Base-by-base conservation (phyloP, 2,797 vertebrate genomes). In the Poeciliopsis infans region DNA sequence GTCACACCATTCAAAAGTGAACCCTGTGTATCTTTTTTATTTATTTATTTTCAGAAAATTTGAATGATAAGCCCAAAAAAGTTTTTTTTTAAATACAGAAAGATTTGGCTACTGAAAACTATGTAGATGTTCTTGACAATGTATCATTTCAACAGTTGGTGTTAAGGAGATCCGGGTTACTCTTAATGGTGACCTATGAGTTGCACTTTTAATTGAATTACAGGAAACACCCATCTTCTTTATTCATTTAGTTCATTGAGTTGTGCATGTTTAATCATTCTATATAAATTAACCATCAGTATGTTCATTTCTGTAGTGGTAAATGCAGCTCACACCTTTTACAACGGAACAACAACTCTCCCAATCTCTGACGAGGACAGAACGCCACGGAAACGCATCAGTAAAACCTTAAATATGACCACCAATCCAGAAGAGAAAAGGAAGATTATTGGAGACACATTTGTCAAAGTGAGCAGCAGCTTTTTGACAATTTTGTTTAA, bases 391-490 rank as follows among this genome's bases (percentile, higher is more conserved):
- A 99, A 99, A 92, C 97, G 98, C 89, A 99, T 99, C 78, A 99
- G 98, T 95, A 99, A 99, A 92, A 99, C 98, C 0, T 92, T 99
- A 80, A 99, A 99, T 85, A 99, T 99, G 98, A 99, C 98, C 31
- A 99, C 98, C 83, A 99, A 98, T 94, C 98, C 98, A 0, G 98
- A 99, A 77, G 98, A 99, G 90, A 99, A 99, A 87, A 96, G 98
- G 59, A 99, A 99, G 95, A 99, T 99, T 69, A 99, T 99, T 15
- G 98, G 98, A 2, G 98, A 99, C 91, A 99, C 98, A 1, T 99
- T 99, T 85, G 98, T 99, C 70, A 99, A 99, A 96, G 98, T 99
- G 86, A 74, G 88, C 31, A 10, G 6, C 51, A 13, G 7, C 12
- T 68, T 23, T 39, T 69, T 2, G 72, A 33, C 0, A 7, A 46